Percentiles rank a stretch among this genome's conserved stretches.
phyloP scores from a whole-genome alignment of 2,797 vertebrate genomes.

The Chrysocyon brachyurus region DNA sequence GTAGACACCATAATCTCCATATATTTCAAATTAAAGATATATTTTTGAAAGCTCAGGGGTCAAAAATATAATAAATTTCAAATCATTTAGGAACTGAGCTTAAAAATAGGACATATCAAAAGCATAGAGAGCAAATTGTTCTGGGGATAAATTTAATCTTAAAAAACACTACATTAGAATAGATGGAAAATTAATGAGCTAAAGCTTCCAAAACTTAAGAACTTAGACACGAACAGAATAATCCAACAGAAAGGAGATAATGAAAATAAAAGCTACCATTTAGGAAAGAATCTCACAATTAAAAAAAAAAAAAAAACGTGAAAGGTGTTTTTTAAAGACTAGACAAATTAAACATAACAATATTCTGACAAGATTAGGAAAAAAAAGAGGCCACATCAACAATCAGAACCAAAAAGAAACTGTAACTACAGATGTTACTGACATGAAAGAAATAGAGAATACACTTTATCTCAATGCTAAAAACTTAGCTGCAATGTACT shows the following conservation, averaged over 20 bases:
- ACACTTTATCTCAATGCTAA: not conserved
- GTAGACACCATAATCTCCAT: not conserved
- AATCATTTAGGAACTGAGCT: constrained; percentile 1
- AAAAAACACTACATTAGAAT: constrained; percentile 37
- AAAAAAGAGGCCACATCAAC: not conserved
- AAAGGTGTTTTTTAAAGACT: constrained; percentile 34
- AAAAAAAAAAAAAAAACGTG: not conserved
- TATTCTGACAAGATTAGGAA: constrained; percentile 30
- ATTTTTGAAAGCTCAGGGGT: constrained; percentile 11
- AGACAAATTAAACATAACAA: not conserved
- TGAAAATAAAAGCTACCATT: not conserved
- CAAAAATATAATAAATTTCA: not conserved
- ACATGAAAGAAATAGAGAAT: constrained; percentile 11
- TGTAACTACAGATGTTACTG: not conserved
- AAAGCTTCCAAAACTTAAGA: constrained; percentile 36
- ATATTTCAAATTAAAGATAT: constrained; percentile 37
- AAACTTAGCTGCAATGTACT: not conserved
- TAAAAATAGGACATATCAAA: not conserved
- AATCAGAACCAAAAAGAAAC: constrained; percentile 14
- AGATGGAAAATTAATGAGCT: not conserved
- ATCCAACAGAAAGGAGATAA: not conserved
- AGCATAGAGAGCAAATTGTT: not conserved
- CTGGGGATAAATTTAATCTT: not conserved
- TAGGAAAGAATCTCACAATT: not conserved
- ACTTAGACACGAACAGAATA: not conserved